Evolutionary conservation across 1,140 invertebrate species (phyloP).

Genomic region (Orius insidiosus): DNA sequence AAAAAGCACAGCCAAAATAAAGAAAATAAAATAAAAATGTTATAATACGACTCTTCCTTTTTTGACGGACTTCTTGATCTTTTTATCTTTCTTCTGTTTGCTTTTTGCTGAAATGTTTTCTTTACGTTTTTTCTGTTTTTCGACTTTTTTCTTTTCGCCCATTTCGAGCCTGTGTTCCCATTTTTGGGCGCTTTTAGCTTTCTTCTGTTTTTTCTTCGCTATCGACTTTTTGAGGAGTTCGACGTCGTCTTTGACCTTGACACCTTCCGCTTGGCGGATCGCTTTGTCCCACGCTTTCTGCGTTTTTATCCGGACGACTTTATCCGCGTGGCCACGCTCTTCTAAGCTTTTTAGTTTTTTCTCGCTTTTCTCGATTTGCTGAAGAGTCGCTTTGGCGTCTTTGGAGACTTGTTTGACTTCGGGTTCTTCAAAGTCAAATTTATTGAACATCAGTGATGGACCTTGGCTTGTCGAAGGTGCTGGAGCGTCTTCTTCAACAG

Average conservation of each 20-base stretch:
- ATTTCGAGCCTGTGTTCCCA: slow-evolving; percentile 12
- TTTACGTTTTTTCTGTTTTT: slow-evolving; percentile 14
- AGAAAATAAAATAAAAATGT: no score
- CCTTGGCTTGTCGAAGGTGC: neutral
- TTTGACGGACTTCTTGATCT: slow-evolving; percentile 15
- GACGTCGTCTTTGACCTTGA: slow-evolving; percentile 16
- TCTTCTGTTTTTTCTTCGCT: slow-evolving; percentile 8
- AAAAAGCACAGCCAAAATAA: no score
- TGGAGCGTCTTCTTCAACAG: neutral
- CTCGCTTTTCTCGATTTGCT: slow-evolving; percentile 14
- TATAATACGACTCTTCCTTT: slow-evolving; percentile 12
- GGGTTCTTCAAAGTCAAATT: slow-evolving; percentile 7
- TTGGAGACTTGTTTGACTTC: neutral
- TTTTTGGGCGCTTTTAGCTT: slow-evolving; percentile 13
- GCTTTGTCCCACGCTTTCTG: slow-evolving; percentile 14
- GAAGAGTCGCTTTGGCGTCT: slow-evolving; percentile 10
- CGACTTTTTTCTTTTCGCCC: slow-evolving; percentile 10
- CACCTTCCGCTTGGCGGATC: slow-evolving; percentile 16
- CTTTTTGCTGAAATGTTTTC: slow-evolving; percentile 14
- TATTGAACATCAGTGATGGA: slow-evolving; percentile 11
- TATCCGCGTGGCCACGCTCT: slow-evolving; percentile 11
- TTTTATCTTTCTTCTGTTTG: slow-evolving; percentile 15
- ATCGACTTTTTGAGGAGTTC: slow-evolving; percentile 16
- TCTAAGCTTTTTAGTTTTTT: slow-evolving; percentile 9
- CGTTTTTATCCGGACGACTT: slow-evolving; percentile 8